Conservation (phyloP, 1,140 invertebrate genomes). For the Anastrepha ludens region DNA sequence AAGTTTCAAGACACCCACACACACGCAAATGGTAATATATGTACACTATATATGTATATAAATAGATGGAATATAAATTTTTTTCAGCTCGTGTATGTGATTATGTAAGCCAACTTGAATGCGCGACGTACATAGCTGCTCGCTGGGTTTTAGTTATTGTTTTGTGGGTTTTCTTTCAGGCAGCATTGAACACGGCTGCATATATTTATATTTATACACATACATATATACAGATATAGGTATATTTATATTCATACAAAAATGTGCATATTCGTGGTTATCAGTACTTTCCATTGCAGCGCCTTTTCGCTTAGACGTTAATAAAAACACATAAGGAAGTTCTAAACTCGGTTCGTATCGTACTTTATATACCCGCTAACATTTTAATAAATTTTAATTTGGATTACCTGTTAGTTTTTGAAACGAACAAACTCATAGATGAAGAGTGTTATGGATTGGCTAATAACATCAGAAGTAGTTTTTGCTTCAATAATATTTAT, state of each 20-base stretch:
- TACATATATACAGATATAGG: neutral
- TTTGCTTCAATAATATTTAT: no score
- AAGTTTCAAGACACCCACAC: neutral
- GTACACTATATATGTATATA: neutral
- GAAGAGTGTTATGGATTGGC: no score
- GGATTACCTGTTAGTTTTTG: no score
- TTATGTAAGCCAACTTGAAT: neutral
- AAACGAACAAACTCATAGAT: no score
- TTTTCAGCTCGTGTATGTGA: neutral
- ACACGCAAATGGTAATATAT: neutral
- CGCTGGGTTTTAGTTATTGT: conserved; percentile 28
- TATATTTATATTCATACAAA: neutral
- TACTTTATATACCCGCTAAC: no score
- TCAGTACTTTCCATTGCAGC: conserved; percentile 24
- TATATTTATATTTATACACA: neutral
- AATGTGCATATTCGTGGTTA: conserved; percentile 6
- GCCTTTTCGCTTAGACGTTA: conserved; percentile 35
- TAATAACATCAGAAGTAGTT: no score
- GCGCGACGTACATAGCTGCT: neutral
- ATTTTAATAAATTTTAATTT: no score
- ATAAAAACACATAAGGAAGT: neutral
- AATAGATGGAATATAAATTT: neutral
- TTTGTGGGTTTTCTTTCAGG: conserved; percentile 6
- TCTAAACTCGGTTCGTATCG: no score
- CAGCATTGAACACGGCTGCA: neutral